Conservation (phyloP, 1,140 invertebrate species). For the Camponotus vicinus region DNA sequence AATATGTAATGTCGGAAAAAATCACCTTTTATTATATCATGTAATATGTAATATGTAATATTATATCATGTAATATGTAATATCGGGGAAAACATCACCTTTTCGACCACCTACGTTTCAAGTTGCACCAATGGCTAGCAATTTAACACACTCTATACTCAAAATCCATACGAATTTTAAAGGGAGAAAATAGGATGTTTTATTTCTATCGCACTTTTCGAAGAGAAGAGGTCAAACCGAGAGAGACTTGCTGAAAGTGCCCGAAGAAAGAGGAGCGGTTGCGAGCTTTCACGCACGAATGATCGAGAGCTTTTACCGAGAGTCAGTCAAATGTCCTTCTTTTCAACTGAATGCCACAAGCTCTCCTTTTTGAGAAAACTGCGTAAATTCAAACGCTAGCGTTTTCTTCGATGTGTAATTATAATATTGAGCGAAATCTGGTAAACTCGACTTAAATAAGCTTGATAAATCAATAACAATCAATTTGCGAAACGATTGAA, state of each 20-base stretch:
- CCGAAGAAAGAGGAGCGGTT: conserved; percentile 18
- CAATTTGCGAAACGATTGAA: neutral
- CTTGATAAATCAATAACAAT: neutral
- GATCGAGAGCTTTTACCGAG: conserved; percentile 52
- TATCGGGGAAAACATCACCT: neutral
- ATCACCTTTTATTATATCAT: neutral
- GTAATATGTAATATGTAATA: too few species aligned
- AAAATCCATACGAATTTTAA: conserved; percentile 8
- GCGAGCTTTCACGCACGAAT: conserved; percentile 46
- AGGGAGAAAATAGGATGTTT: neutral
- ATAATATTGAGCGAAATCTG: neutral
- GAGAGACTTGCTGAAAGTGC: conserved; percentile 16
- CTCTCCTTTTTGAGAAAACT: conserved; percentile 34
- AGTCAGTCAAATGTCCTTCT: conserved; percentile 34
- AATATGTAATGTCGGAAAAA: neutral
- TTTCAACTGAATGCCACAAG: conserved; percentile 32
- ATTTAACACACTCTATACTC: neutral
- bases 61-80: neutral
- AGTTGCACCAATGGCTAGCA: neutral
- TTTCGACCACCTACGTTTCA: neutral
- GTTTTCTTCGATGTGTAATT: conserved; percentile 38
- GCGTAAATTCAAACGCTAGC: neutral
- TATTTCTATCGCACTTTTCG: conserved; percentile 1
- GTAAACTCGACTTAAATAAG: neutral
- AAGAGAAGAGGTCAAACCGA: conserved; percentile 5